Conservation (phyloP, 2,888 invertebrate genomes). For the Lucinisca nassula region DNA sequence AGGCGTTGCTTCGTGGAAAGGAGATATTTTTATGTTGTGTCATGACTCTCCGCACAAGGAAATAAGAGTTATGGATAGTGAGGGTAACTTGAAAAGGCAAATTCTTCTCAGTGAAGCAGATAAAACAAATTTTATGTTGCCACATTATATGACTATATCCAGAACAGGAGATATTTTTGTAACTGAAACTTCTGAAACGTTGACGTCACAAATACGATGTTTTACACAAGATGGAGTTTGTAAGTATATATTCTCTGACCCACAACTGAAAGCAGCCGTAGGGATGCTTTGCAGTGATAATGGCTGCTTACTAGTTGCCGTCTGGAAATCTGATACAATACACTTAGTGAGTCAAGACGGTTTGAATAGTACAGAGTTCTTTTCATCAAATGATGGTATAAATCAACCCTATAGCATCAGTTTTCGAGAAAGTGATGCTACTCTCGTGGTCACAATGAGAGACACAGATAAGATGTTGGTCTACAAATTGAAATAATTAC, state of each 20-base stretch:
- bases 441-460: neutral
- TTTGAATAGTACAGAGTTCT: neutral
- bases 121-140: neutral
- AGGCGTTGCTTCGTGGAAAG: neutral
- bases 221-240: neutral
- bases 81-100: neutral
- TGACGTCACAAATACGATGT: neutral
- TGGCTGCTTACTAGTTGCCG: neutral
- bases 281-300: neutral
- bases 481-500: neutral
- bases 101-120: neutral
- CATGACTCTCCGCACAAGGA: neutral
- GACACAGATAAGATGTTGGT: neutral
- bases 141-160: neutral
- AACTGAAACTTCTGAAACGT: neutral
- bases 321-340: neutral
- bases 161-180: neutral
- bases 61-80: neutral
- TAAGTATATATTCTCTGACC: neutral
- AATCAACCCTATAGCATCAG: neutral
- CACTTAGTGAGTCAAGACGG: neutral
- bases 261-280: neutral
- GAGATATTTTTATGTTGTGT: neutral
- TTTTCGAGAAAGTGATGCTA: neutral
- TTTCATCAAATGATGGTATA: neutral